Conservation (phyloP, 2,888 invertebrate genomes). For the Callyntrura sp. region DNA sequence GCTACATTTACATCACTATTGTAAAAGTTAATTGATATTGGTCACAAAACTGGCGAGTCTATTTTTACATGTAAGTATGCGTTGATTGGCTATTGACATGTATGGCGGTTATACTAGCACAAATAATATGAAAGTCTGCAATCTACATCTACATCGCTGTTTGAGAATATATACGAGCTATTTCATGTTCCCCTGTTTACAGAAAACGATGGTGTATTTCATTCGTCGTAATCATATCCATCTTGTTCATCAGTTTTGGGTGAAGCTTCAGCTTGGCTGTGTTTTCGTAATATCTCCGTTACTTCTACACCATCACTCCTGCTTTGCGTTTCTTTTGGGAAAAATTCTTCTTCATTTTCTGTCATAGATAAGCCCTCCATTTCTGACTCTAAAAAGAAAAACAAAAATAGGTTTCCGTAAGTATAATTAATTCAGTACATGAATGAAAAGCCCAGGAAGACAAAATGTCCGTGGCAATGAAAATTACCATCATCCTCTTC, state of each 20-base stretch:
- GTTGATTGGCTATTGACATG: too few species aligned
- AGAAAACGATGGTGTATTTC: too few species aligned
- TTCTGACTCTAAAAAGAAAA: slow-evolving; percentile 16
- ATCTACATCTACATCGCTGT: too few species aligned
- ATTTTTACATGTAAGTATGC: too few species aligned
- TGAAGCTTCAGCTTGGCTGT: slow-evolving; percentile 17
- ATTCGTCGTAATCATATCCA: not conserved
- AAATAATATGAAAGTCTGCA: too few species aligned
- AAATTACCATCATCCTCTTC: slow-evolving; percentile 30
- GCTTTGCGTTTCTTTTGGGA: slow-evolving; percentile 12
- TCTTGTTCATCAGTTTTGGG: not conserved
- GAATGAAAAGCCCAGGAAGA: not conserved
- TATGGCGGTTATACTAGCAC: too few species aligned
- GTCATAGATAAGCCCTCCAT: slow-evolving; percentile 1
- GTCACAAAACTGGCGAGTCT: too few species aligned
- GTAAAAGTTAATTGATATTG: too few species aligned
- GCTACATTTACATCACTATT: too few species aligned
- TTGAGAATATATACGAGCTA: too few species aligned
- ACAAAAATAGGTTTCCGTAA: not conserved
- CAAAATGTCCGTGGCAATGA: not conserved
- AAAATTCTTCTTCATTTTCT: slow-evolving; percentile 22
- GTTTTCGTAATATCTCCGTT: slow-evolving; percentile 4
- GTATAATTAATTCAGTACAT: too few species aligned
- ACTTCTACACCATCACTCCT: slow-evolving; percentile 36
- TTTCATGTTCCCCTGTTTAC: too few species aligned